phyloP scores from a whole-genome alignment of 2,888 invertebrate genomes.

The Drosophila vallismaia region DNA sequence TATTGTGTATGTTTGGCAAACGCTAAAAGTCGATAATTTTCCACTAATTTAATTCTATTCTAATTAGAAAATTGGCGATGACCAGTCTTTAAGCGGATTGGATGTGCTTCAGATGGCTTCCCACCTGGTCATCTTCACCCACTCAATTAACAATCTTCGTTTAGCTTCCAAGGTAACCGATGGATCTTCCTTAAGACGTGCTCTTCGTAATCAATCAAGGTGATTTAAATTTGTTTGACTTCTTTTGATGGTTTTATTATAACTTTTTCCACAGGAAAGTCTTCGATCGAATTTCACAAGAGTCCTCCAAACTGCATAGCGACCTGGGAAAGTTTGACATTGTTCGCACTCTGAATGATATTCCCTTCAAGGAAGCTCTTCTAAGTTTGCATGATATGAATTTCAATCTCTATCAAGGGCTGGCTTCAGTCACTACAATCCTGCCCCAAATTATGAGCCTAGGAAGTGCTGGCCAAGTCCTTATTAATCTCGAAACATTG shows the following conservation, averaged over 20 bases:
- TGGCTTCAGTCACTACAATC: slow-evolving; percentile 16
- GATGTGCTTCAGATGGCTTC: slow-evolving; percentile 75
- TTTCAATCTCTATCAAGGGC: slow-evolving; percentile 44
- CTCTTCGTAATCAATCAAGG: slow-evolving; percentile 63
- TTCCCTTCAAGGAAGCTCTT: slow-evolving; percentile 71
- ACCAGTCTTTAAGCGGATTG: slow-evolving; percentile 54
- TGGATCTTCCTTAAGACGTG: slow-evolving; percentile 63
- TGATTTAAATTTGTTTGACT: background rate
- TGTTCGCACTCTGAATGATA: slow-evolving; percentile 79
- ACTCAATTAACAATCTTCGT: slow-evolving; percentile 77
- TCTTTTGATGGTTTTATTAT: background rate
- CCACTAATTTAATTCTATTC: background rate
- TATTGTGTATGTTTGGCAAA: slow-evolving; percentile 43
- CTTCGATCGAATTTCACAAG: slow-evolving; percentile 48
- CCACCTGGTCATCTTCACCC: slow-evolving; percentile 75
- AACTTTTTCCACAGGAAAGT: slow-evolving; percentile 38
- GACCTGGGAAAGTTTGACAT: slow-evolving; percentile 63
- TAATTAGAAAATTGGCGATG: slow-evolving; percentile 61
- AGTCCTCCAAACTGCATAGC: slow-evolving; percentile 50
- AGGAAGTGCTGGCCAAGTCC: slow-evolving; percentile 25
- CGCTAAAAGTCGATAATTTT: background rate
- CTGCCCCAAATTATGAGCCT: slow-evolving; percentile 50
- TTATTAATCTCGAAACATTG: slow-evolving; percentile 26
- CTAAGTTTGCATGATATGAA: slow-evolving; percentile 50
- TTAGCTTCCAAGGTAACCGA: slow-evolving; percentile 62